These are phyloP conservation scores for Podarcis cretensis DNA, from an alignment of 2,113 vertebrate species.

Conservation along the genomic window DNA sequence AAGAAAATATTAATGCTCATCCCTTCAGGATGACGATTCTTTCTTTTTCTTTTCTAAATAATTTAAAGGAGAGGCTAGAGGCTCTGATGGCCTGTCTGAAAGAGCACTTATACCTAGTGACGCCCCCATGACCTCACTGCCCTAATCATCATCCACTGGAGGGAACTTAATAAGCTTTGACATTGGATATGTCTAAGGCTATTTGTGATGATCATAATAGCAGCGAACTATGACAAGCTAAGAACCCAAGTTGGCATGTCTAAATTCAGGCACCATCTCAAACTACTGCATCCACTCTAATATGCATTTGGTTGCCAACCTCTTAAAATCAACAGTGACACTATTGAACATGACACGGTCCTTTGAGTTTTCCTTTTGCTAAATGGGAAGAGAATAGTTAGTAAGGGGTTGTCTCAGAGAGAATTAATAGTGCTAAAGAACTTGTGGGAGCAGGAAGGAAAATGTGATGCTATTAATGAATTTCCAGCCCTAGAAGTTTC, in stretches of 20 bases:
- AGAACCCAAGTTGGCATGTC: background rate
- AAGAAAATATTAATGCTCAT: conserved; percentile 36
- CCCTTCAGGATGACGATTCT: conserved; percentile 46
- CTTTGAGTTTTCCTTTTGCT: conserved; percentile 10
- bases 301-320: conserved; percentile 4
- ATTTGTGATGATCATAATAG: background rate
- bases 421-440: conserved; percentile 1
- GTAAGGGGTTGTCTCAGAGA: background rate
- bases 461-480: background rate
- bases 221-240: background rate
- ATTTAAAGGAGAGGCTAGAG: background rate
- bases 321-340: conserved; percentile 1
- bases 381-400: conserved; percentile 1
- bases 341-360: background rate
- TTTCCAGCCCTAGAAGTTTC: background rate
- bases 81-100: conserved; percentile 32
- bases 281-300: background rate
- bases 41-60: background rate
- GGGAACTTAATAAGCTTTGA: conserved; percentile 11
- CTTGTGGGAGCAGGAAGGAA: background rate
- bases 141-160: accelerated
- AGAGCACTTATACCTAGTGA: background rate
- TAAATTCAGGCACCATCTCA: background rate
- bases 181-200: background rate
- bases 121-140: background rate